Evolutionary conservation across 2,113 vertebrate species (phyloP).

Genomic region (Pundamilia nyererei): DNA sequence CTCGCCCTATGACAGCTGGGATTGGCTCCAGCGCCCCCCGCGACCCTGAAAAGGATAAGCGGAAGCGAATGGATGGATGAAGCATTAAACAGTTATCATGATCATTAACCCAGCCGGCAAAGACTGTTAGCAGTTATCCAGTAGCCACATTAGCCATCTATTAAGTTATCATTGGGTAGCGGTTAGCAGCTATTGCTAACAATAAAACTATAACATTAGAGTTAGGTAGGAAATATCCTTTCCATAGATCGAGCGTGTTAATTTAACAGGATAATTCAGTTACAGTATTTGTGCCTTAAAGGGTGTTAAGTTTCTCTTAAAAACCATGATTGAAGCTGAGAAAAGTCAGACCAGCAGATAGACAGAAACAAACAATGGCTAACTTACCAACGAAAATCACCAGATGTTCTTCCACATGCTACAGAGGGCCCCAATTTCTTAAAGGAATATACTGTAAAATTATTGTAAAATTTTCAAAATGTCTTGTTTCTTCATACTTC

Average conservation of each 20-base stretch:
- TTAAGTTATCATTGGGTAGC: not conserved
- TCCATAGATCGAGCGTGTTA: not conserved
- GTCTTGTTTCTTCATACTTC: not conserved
- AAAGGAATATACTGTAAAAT: not conserved
- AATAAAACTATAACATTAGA: not conserved
- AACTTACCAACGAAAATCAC: accelerated
- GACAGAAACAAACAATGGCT: not conserved
- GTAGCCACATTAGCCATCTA: not conserved
- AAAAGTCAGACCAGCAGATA: not conserved
- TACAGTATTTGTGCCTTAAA: not conserved
- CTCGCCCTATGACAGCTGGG: too few relatives aligned
- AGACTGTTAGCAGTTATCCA: not conserved
- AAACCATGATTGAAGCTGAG: not conserved
- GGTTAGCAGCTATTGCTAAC: not conserved
- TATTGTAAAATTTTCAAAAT: not conserved
- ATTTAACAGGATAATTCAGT: not conserved
- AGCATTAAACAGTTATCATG: not conserved
- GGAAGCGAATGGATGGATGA: too few relatives aligned
- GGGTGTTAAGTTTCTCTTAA: not conserved
- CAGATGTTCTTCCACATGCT: not conserved
- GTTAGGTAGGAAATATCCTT: not conserved
- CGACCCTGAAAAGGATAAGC: too few relatives aligned
- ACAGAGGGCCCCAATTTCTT: not conserved
- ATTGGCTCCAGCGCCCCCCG: too few relatives aligned
- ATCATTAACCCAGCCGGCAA: not conserved